Base-by-base conservation (phyloP, 2,888 invertebrate species). In the Zaprionus obscuricornis region DNA sequence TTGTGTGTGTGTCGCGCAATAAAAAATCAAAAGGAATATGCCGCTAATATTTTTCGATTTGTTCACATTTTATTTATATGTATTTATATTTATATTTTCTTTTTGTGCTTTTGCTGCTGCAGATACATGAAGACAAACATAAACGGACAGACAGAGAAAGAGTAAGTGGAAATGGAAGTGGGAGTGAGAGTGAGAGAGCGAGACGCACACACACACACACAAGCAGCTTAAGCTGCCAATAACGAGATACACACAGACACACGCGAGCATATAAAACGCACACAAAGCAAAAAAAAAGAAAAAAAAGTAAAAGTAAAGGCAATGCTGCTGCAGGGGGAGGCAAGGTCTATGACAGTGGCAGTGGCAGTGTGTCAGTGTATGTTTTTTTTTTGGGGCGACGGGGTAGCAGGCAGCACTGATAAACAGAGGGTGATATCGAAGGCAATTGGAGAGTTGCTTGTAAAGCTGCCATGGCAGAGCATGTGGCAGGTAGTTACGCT, bases 11-110 rank as follows among this genome's bases (percentile, higher is more conserved):
- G 26, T 43, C 43, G 66, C 51, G 57, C 72, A 82, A 77, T 67
- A 82, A 78, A 77, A 81, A 83, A 75, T 79, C 67, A 82, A 82
- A 82, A 58, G 56, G 51, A 75, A 77, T 66, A 83, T 68, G 67
- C 60, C 58, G 75, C 67, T 78, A 77, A 82, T 82, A 78, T 82
- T 56, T 68, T 67, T 68, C 72, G 83, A 82, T 79, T 83, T 79
- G 76, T 75, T 75, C 27, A 31, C 56, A 52, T 39, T 46, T 31
- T n/a, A 6, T 18, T 39, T 20, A 6, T 47, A n/a, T n/a, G n/a
- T 65, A 34, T 40, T 26, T 45, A 14, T 24, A 31, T 51, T 39
- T 27, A 14, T 16, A 7, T 14, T 11, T 59, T 60, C 60, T 49
- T 60, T 49, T 55, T 58, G 46, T 63, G 33, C 46, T 20, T 56